Evolutionary conservation across 2,888 invertebrate genomes (phyloP), one percentile per base, ranked within the genome.

Genomic region (Orchesellides sinensis): DNA sequence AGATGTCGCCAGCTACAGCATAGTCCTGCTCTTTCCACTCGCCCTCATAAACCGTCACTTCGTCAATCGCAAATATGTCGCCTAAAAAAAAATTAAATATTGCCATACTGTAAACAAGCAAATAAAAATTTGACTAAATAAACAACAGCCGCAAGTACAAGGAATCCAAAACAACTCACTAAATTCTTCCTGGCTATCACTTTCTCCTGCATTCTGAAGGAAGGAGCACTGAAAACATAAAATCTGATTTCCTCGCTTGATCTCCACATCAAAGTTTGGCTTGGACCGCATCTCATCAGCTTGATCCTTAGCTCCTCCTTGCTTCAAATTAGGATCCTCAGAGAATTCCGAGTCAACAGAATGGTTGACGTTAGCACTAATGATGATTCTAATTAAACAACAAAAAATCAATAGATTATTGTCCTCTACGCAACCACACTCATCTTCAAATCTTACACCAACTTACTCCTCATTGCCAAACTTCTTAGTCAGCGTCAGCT

Each of bases 291-390:
- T 94, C 90, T 96, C 96, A 21, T 80, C 80, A 85, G 94, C 91
- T 85, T 94, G 91, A 87, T 96, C 94, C 56, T 94, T 92, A 90
- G 95, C 94, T 74, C 95, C 94, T 83, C 90, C 90, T 83, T 91
- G 0, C 92, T 91, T 86, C 94, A 93, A 1, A 93, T 78, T 40
- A 10, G 61, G 29, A 19, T 70, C 77, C 2, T 68, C 70, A 21
- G 47, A 12, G 19, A 21, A 66, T 12, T 96, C 96, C 0, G 96
- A 92, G 89, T 98, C 97, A 0, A 98, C 98, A 0, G 97, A 96
- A 90, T 98, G 97, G 90, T 98, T 99, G 0, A 99, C 95, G 90
- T 98, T 98, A 90, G 98, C 95, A 75, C 93, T 94, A 56, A 98
- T 93, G 68, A 92, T 92, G 84, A 97, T 92, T 85, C 95, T 95